Evolutionary conservation across 2,888 invertebrate genomes (phyloP), one percentile per base, ranked within the genome.

Genomic region (Microctonus hyperodae): DNA sequence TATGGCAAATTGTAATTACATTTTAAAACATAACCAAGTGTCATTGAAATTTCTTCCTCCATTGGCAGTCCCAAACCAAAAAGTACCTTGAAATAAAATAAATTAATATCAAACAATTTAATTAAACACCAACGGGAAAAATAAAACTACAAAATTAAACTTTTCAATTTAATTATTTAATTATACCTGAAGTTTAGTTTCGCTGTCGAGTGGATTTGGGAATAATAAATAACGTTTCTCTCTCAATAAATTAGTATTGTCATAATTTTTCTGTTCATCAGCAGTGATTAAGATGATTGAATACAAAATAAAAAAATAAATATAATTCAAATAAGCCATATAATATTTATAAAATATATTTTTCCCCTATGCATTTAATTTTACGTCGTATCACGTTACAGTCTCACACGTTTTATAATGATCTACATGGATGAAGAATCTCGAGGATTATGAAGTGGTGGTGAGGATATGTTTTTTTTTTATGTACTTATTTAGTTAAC

Each of bases 31-130:
- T 88, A 88, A 0, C 91, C 90, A 37, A 13, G 89, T 88, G 6
- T 91, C 88, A 72, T 89, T 86, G 72, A 88, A 86, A 77, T 88
- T 87, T 79, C 87, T 16, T 89, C 83, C 76, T 90, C 90, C 31
- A 90, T 87, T 1, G 91, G 90, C 28, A 91, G 84, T 77, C 91
- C 90, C 66, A 91, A 84, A 76, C 90, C 90, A 61, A 89, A 86
- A 72, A 91, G 89, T 73, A 91, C 87, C 91, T 91, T 50, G 11
- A 33, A 28, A 57, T 57, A 64, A 61, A 64, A 64, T 66, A 71
- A 67, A 74, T n/a, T 35, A 0, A 5, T n/a, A 13, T 0, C 33
- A 75, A 73, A 53, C 33, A 37, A 37, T 16, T 35, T 48, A 69
- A 67, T 50, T 16, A 53, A 9, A 23, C 16, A 55, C 20, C 22